Conservation (phyloP, 2,888 invertebrate genomes). For the Ellobium chinense region DNA sequence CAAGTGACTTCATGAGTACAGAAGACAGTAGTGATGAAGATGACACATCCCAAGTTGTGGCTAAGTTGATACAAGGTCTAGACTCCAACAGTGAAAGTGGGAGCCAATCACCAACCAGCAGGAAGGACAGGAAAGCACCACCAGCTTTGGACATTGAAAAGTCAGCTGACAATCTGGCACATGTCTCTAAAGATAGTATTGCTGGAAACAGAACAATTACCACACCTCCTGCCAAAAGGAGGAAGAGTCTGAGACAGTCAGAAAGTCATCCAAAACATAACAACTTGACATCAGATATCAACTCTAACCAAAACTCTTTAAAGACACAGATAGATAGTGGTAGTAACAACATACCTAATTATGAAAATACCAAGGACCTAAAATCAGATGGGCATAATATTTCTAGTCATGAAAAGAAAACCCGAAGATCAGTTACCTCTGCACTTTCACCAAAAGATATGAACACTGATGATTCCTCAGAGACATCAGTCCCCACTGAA, state of each 20-base stretch:
- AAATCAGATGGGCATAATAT: too few species aligned
- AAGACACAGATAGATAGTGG: too few species aligned
- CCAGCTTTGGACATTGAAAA: too few species aligned
- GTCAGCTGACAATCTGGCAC: too few species aligned
- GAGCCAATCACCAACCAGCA: not conserved
- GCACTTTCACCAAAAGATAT: constrained; percentile 31
- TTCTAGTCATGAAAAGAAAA: too few species aligned
- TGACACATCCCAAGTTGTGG: not conserved
- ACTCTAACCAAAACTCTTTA: too few species aligned
- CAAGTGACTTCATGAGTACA: constrained; percentile 1
- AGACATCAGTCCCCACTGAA: not conserved
- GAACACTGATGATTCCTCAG: not conserved
- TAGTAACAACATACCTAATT: too few species aligned
- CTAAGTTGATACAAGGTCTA: constrained; percentile 8
- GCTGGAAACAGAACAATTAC: too few species aligned
- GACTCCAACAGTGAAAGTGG: constrained; percentile 26
- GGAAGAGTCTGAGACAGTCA: not conserved
- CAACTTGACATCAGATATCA: not conserved
- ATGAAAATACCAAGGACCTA: too few species aligned
- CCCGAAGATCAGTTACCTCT: not conserved
- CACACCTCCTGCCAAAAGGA: not conserved
- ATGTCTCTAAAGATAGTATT: too few species aligned
- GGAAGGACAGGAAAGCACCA: not conserved
- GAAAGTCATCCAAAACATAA: not conserved
- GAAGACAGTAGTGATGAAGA: constrained; percentile 33